Base-by-base conservation (phyloP, 2,113 vertebrate genomes). In the Apteryx mantelli region DNA sequence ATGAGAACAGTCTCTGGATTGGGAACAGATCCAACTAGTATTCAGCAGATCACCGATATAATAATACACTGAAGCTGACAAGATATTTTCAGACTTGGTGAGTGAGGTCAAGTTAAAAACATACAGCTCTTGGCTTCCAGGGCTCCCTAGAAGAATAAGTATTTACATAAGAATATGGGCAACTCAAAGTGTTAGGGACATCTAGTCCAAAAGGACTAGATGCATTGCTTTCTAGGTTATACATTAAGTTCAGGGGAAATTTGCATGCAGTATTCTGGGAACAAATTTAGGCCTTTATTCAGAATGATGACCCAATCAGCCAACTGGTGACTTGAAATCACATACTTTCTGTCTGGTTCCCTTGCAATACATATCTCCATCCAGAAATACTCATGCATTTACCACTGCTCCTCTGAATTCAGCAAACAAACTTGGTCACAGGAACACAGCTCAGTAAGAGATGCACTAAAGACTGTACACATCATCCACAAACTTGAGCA, bases 31-130 rank as follows among this genome's bases (percentile, higher is more conserved):
- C 42, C 91, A 40, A 69, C 95, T 98, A 50, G 17, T 76, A 26
- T 98, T 98, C 36, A 96, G 96, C 15, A 99, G 93, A 89, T 99
- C 98, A 32, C 99, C 98, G 5, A 98, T 94, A 68, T 98, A 99
- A 88, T 99, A 99, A 97, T 99, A 98, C 24, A 99, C 96, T 0
- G 98, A 99, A 44, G 99, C 99, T 2, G 99, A 99, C 83, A 99
- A 97, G 87, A 99, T 92, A 11, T 99, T 99, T 96, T 99, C 99
- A 7, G 99, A 99, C 89, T 99, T 98, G 4, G 99, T 99, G 91
- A 99, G 98, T 1, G 99, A 99, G 1, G 99, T 99, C 84, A 99
- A 95, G 95, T 99, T 99, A 96, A 99, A 99, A 79, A 99, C 36
- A 25, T 99, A 98, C 42, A 98, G 97, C 66, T 98, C 98, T 73